Percentiles rank a stretch among this genome's conserved stretches.
phyloP scores from a whole-genome alignment of 35 echinoderm and acorn worm species.

The Ophioderma brevispina region DNA sequence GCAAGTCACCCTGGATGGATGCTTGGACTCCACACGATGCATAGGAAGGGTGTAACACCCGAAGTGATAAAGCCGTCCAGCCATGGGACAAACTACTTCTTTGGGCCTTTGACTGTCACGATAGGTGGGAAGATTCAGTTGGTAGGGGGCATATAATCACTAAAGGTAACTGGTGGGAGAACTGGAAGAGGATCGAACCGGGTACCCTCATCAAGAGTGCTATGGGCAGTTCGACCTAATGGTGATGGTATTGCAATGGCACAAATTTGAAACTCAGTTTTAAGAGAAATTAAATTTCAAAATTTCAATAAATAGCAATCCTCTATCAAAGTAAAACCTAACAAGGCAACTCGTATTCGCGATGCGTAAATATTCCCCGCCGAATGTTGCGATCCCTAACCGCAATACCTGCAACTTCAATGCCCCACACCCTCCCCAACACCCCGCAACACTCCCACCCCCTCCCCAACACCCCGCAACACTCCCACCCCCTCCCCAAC shows the following conservation, averaged over 20 bases:
- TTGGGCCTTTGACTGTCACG: conserved; percentile 53
- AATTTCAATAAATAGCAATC: too few species aligned
- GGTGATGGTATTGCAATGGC: conserved; percentile 68
- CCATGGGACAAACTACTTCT: conserved; percentile 62
- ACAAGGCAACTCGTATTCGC: too few species aligned
- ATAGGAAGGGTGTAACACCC: conserved; percentile 60
- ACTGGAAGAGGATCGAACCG: neutral
- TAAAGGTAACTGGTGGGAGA: conserved; percentile 70
- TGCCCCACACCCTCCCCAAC: too few species aligned
- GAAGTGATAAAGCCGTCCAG: conserved; percentile 36
- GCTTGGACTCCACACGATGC: conserved; percentile 32
- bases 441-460: too few species aligned
- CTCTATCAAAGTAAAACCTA: too few species aligned
- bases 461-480: too few species aligned
- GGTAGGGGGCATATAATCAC: conserved; percentile 86
- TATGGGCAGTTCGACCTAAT: conserved; percentile 83
- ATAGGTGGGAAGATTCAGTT: conserved; percentile 31
- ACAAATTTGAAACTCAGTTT: neutral
- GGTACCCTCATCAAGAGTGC: conserved; percentile 17
- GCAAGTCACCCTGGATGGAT: conserved; percentile 21
- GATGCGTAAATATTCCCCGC: too few species aligned
- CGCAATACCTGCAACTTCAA: too few species aligned
- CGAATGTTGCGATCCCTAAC: too few species aligned
- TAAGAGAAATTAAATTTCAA: too few species aligned
- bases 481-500: too few species aligned